Evolutionary conservation across 2,797 vertebrate genomes (phyloP).

Genomic region (Lepilemur septentrionalis): DNA sequence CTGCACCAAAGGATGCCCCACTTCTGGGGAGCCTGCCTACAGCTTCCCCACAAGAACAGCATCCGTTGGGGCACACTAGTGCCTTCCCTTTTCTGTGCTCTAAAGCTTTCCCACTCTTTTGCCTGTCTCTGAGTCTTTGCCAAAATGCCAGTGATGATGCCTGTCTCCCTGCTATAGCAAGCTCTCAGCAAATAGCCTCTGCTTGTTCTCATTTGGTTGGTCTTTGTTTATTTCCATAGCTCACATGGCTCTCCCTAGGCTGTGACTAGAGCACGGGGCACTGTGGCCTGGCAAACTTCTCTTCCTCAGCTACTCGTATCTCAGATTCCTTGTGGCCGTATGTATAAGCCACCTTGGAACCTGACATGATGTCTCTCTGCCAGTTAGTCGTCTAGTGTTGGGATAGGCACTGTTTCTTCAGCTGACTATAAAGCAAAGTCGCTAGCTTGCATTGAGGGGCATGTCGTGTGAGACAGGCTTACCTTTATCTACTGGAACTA

Average conservation of each 20-base stretch:
- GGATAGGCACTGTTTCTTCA: background rate
- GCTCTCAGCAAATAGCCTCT: background rate
- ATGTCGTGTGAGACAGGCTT: background rate
- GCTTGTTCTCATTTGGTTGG: background rate
- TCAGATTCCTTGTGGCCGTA: background rate
- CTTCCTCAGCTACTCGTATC: background rate
- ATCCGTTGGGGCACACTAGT: background rate
- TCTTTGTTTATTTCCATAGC: background rate
- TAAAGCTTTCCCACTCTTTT: background rate
- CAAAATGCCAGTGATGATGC: background rate
- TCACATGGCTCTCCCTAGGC: background rate
- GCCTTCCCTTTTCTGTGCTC: background rate
- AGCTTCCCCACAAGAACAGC: background rate
- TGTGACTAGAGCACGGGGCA: background rate
- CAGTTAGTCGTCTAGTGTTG: background rate
- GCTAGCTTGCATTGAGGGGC: background rate
- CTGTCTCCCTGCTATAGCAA: background rate
- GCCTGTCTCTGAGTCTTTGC: background rate
- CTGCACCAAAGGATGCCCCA: background rate
- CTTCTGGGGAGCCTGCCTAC: background rate
- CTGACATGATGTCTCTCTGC: background rate
- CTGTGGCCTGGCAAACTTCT: background rate
- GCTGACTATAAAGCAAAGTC: background rate
- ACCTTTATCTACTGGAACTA: background rate
- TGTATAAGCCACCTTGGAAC: background rate